Percentiles rank a stretch among this genome's conserved stretches.
Evolutionary conservation across 2,797 vertebrate species (phyloP).

Genomic region (Pogonophryne albipinna): DNA sequence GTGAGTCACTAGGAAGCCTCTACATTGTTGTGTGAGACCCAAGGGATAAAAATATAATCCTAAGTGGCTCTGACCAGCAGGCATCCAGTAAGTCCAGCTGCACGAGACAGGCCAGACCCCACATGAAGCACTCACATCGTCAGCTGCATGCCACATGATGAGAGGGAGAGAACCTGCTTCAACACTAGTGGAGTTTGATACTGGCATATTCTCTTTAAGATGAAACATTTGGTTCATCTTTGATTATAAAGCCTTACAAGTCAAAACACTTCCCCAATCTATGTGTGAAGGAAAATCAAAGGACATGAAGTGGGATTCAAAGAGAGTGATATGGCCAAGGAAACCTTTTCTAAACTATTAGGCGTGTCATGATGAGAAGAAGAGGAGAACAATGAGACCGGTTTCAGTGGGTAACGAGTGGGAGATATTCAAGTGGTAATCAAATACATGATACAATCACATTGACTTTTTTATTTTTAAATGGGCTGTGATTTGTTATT

Average conservation of each 20-base stretch:
- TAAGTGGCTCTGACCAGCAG: constrained; percentile 47
- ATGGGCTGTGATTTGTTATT: constrained; percentile 8
- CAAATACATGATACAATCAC: neutral
- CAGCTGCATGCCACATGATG: constrained; percentile 54
- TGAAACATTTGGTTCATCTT: neutral
- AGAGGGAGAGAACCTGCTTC: constrained; percentile 21
- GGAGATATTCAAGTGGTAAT: constrained; percentile 2
- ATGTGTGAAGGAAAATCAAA: neutral
- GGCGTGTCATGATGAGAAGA: neutral
- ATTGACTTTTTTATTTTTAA: neutral
- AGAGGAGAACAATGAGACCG: constrained; percentile 49
- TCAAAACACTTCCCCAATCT: neutral
- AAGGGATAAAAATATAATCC: constrained; percentile 28
- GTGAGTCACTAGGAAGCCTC: constrained; percentile 1
- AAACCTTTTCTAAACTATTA: neutral
- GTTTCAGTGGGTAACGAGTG: neutral
- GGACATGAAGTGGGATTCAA: constrained; percentile 4
- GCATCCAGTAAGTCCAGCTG: constrained; percentile 62
- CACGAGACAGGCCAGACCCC: constrained; percentile 52
- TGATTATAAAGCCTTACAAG: neutral
- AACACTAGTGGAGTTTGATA: neutral
- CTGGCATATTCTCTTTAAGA: neutral
- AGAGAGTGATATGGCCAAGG: neutral
- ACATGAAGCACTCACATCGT: constrained; percentile 30
- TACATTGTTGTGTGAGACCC: constrained; percentile 13